phyloP scores from a whole-genome alignment of 2,888 invertebrate species.

The Andrena bucephala region DNA sequence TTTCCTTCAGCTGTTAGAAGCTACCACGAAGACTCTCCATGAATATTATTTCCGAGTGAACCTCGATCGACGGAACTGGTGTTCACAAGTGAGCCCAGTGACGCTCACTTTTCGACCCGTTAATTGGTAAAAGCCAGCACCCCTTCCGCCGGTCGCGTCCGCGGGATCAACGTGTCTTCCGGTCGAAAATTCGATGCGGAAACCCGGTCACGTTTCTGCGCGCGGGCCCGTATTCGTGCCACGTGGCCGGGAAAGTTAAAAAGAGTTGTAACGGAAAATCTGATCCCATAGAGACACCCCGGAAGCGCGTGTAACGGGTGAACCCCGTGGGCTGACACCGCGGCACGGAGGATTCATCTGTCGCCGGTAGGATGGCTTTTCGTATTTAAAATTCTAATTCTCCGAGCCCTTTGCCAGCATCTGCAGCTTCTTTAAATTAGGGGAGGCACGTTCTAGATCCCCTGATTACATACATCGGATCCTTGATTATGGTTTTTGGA shows the following conservation, averaged over 20 bases:
- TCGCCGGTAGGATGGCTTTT: background rate
- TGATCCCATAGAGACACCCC: constrained; percentile 65
- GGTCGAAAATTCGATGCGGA: constrained; percentile 46
- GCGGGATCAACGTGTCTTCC: constrained; percentile 57
- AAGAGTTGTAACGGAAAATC: constrained; percentile 58
- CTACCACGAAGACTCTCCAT: background rate
- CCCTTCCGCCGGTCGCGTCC: constrained; percentile 13
- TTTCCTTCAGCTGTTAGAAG: background rate
- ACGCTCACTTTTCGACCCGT: background rate
- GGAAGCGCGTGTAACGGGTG: constrained; percentile 49
- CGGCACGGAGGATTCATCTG: constrained; percentile 34
- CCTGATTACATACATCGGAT: too few relatives aligned
- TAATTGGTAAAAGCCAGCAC: constrained; percentile 30
- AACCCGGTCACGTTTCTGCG: constrained; percentile 63
- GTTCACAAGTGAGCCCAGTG: background rate
- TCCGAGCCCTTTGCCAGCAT: background rate
- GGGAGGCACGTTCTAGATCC: too few relatives aligned
- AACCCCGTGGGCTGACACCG: constrained; percentile 37
- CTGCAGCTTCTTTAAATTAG: background rate
- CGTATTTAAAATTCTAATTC: background rate
- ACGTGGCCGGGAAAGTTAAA: constrained; percentile 63
- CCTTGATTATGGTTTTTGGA: too few relatives aligned
- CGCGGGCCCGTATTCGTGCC: constrained; percentile 35
- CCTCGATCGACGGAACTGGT: background rate
- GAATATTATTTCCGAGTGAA: background rate